Evolutionary conservation across 2,797 vertebrate genomes (phyloP), one percentile per base, ranked within the genome.

Genomic region (Acropternis orthonyx): DNA sequence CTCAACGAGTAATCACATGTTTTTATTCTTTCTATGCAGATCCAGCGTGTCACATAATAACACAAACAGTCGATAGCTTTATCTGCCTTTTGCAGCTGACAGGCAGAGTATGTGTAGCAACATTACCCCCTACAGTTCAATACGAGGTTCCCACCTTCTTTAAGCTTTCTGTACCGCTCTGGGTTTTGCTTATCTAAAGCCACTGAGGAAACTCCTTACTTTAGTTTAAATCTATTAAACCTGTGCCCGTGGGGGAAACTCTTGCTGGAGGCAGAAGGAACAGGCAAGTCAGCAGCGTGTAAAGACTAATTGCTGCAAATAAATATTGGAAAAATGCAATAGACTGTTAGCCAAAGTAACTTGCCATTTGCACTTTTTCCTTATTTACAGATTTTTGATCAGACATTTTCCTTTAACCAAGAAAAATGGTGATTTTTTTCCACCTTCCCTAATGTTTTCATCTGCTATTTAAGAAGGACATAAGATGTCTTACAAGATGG

Each of bases 101-200:
- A 85, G 67, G 76, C 84, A 69, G 89, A 89, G 67, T 82, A 1
- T 84, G 85, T 74, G 95, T 91, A 52, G 86, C 94, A 97, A 95
- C 89, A 95, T 94, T 96, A 89, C 96, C 96, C 94, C 92, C 96
- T 97, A 95, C 89, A 91, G 96, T 95, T 39, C 89, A 92, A 27
- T 78, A 7, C 18, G 3, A 75, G 80, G 30, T 10, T 96, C 93
- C 92, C 88, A 85, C 81, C 71, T 77, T 41, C 55, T 30, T 27
- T 4, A 8, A 43, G n/a, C 54, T 39, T 71, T 39, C 1, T 0
- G 13, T 62, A 62, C 2, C 0, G 39, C 36, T 28, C 52, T 3
- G 3, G 3, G 11, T 27, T 67, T 58, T 66, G 9, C 49, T 78
- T 15, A 21, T 39, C 44, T 81, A 49, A 65, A 91, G 3, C 9